phyloP scores from a whole-genome alignment of 2,113 vertebrate genomes.

The Andinoacara biseriatus region DNA sequence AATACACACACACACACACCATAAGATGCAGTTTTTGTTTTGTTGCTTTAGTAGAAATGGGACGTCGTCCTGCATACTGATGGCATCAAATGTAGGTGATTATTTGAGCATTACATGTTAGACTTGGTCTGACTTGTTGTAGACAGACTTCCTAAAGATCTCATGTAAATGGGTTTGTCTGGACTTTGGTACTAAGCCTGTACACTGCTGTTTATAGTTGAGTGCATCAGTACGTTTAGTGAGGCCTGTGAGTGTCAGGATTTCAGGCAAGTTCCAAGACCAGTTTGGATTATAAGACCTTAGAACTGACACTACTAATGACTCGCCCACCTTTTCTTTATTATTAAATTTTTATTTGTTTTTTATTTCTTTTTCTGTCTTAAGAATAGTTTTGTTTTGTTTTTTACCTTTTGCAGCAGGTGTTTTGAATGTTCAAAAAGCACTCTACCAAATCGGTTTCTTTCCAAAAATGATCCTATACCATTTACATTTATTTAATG shows the following conservation, averaged over 20 bases:
- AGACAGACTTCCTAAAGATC: not conserved
- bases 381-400: not conserved
- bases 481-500: slow-evolving; percentile 16
- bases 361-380: slow-evolving; percentile 31
- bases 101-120: slow-evolving; percentile 32
- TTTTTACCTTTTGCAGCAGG: slow-evolving; percentile 2
- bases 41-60: not conserved
- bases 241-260: not conserved
- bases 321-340: not conserved
- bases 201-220: slow-evolving; percentile 22
- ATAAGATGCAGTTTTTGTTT: not conserved
- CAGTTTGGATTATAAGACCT: slow-evolving; percentile 8
- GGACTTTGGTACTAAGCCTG: slow-evolving; percentile 2
- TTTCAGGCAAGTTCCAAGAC: slow-evolving; percentile 5
- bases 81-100: not conserved
- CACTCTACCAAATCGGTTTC: slow-evolving; percentile 56
- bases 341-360: slow-evolving; percentile 31
- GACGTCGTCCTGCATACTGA: slow-evolving; percentile 20
- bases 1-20: too few relatives aligned
- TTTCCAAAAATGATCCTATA: slow-evolving; percentile 42
- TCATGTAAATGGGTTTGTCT: not conserved
- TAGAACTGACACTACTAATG: slow-evolving; percentile 6
- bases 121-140: not conserved
- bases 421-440: slow-evolving; percentile 57
- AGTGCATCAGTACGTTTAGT: slow-evolving; percentile 19